Base-by-base conservation (phyloP, 2,888 invertebrate species). In the Abscondita cerata region DNA sequence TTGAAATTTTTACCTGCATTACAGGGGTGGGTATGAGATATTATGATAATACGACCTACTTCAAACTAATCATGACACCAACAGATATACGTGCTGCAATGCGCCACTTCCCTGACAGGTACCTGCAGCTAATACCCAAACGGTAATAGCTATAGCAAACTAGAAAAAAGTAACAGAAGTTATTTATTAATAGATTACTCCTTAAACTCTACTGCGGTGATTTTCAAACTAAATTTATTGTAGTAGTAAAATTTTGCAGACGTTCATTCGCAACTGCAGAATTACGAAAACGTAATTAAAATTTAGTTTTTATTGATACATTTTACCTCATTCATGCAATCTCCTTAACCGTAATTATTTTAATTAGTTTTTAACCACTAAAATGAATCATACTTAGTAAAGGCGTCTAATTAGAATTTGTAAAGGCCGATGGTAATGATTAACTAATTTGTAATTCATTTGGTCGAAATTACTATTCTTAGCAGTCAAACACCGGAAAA, bases 41-140 rank as follows among this genome's bases (percentile, higher is more conserved):
- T 75, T 73, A 73, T 75, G 75, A 75, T 74, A 74, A 76, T 75
- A 67, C 76, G 73, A 76, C 76, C 76, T 76, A 75, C 69, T 76
- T 76, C 76, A 74, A 73, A 73, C 70, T 73, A 72, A 73, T 74
- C 73, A 73, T 73, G 74, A 74, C 74, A 75, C 69, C 66, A 68
- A 67, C 67, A 69, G 70, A 72, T 72, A 72, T 69, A 66, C 66
- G 69, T 68, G 59, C 70, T 72, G 72, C 73, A 73, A 70, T 73
- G 72, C 72, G 70, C 69, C 64, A 64, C 62, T 63, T 57, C 58
- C 50, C 53, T 44, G 46, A 59, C 59, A 56, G 55, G 56, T 59
- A 59, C 59, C 59, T 59, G 55, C 59, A 59, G 51, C 50, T 50
- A 54, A 52, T 54, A 55, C 44, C 59, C 38, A 36, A 58, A 58